Evolutionary conservation across 2,888 invertebrate genomes (phyloP).

Genomic region (Diaphora mendica): DNA sequence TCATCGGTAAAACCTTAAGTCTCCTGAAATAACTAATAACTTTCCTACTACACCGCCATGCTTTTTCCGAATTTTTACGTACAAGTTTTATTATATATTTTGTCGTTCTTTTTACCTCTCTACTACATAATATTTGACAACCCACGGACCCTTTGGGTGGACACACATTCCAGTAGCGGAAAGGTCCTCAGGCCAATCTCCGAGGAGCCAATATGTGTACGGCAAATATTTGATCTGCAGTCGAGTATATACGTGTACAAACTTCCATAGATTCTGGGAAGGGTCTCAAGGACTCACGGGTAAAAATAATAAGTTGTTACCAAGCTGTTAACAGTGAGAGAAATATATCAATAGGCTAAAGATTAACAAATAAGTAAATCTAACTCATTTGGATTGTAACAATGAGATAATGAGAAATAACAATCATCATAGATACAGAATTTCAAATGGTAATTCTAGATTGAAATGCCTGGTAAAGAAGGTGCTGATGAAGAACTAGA

Average conservation of each 20-base stretch:
- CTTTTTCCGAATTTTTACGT: not conserved
- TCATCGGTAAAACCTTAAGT: too few species aligned
- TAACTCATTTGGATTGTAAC: too few species aligned
- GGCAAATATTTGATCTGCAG: slow-evolving; percentile 7
- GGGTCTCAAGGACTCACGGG: not conserved
- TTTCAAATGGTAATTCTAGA: too few species aligned
- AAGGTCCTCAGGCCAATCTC: slow-evolving; percentile 1
- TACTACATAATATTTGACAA: not conserved
- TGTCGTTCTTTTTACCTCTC: not conserved
- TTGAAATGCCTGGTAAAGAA: too few species aligned
- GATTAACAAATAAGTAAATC: too few species aligned
- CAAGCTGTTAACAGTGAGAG: not conserved
- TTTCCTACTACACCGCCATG: slow-evolving; percentile 4
- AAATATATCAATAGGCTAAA: not conserved
- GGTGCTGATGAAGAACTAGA: too few species aligned
- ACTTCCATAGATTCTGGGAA: not conserved
- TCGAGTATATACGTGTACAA: not conserved
- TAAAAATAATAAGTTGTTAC: not conserved
- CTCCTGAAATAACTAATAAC: too few species aligned
- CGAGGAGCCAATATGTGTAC: slow-evolving; percentile 2
- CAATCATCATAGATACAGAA: too few species aligned
- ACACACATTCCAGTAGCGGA: not conserved
- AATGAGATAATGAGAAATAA: too few species aligned
- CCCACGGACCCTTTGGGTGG: not conserved
- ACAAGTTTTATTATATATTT: not conserved